phyloP scores from a whole-genome alignment of 2,113 vertebrate genomes.

The Barnardius zonarius region DNA sequence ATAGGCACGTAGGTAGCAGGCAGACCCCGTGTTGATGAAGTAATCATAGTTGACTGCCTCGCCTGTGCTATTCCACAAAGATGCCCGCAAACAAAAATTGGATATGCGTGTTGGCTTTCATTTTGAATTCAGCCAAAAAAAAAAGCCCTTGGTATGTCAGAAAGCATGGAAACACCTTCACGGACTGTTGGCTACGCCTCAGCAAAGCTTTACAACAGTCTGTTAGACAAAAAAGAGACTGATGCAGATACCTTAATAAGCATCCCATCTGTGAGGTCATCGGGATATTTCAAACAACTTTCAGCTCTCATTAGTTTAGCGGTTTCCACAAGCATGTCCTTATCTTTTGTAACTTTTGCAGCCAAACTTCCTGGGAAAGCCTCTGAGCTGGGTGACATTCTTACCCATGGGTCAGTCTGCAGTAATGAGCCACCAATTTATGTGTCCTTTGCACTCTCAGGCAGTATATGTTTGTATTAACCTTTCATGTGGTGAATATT shows the following conservation, averaged over 20 bases:
- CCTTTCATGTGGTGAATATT: constrained; percentile 77
- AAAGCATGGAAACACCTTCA: constrained; percentile 92
- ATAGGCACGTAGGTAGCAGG: constrained; percentile 79
- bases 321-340: constrained; percentile 71
- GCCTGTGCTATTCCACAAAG: constrained; percentile 68
- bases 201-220: constrained; percentile 80
- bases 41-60: constrained; percentile 71
- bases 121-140: constrained; percentile 75
- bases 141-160: constrained; percentile 79
- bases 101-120: constrained; percentile 64
- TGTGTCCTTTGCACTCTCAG: constrained; percentile 70
- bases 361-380: constrained; percentile 83
- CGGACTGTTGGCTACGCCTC: constrained; percentile 90
- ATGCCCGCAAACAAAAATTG: constrained; percentile 69
- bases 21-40: constrained; percentile 72
- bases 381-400: constrained; percentile 77
- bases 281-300: constrained; percentile 81
- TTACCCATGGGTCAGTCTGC: constrained; percentile 78
- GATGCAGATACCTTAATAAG: constrained; percentile 85
- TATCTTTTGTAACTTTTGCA: constrained; percentile 81
- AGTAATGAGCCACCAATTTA: constrained; percentile 81
- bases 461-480: constrained; percentile 78
- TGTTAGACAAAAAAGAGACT: constrained; percentile 81
- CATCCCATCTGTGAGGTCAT: constrained; percentile 87
- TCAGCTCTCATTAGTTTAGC: constrained; percentile 90